These are phyloP conservation scores for Paramacrobiotus metropolitanus DNA, from an alignment of 1,140 invertebrate species.

Conservation along the genomic window DNA sequence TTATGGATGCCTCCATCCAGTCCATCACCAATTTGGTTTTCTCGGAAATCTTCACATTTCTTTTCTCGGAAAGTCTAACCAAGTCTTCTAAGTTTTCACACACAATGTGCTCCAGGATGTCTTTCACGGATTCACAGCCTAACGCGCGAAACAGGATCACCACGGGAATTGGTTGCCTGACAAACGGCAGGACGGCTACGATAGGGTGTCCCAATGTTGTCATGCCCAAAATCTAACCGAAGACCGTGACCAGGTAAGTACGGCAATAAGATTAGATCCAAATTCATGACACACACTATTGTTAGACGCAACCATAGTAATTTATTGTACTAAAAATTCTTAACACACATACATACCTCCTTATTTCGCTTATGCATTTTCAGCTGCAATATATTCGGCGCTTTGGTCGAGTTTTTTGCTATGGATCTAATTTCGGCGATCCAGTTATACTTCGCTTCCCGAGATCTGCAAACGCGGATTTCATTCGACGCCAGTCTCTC, in stretches of 20 bases:
- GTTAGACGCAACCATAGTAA: neutral
- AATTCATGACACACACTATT: neutral
- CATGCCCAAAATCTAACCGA: neutral
- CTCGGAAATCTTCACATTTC: too few species aligned
- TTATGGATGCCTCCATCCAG: neutral
- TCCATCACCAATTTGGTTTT: neutral
- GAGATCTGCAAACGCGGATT: neutral
- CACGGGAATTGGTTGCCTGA: conserved; percentile 62
- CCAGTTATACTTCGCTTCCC: neutral
- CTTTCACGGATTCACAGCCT: conserved; percentile 38
- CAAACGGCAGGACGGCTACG: neutral
- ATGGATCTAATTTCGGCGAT: neutral
- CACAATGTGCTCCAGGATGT: neutral
- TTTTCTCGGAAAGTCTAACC: too few species aligned
- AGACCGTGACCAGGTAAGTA: neutral
- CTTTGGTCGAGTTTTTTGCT: neutral
- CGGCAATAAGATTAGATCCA: neutral
- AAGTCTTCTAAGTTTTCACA: too few species aligned
- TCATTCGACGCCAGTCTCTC: neutral
- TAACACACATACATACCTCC: too few species aligned
- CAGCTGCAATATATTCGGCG: neutral
- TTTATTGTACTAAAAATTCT: neutral
- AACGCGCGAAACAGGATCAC: conserved; percentile 85
- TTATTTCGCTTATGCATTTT: neutral
- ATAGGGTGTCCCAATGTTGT: neutral